phyloP scores from a whole-genome alignment of 1,140 invertebrate genomes.

The Bombus polaris region DNA sequence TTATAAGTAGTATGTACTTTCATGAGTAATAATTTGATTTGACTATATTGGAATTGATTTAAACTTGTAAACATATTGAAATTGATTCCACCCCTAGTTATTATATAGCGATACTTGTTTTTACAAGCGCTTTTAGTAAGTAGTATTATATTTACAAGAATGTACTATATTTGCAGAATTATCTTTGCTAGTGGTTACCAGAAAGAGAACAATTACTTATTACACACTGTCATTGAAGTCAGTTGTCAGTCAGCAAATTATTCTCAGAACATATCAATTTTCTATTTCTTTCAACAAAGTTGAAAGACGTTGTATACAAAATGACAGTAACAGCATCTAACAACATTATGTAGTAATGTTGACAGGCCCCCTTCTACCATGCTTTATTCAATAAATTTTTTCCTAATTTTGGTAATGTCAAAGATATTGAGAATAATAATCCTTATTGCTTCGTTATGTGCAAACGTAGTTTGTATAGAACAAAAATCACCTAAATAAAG shows the following conservation, averaged over 20 bases:
- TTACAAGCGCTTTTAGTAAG: background rate
- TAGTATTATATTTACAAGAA: background rate
- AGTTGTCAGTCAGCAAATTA: background rate
- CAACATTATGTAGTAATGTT: background rate
- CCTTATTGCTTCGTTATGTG: background rate
- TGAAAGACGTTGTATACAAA: background rate
- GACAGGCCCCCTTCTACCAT: background rate
- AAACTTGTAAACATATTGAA: background rate
- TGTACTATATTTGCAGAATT: background rate
- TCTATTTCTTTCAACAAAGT: background rate
- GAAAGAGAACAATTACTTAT: background rate
- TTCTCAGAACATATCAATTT: background rate
- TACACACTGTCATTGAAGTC: background rate
- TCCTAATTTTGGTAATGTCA: background rate
- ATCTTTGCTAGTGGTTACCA: background rate
- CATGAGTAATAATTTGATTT: background rate
- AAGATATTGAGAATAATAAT: background rate
- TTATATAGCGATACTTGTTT: background rate
- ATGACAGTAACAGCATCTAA: background rate
- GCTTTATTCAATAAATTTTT: background rate
- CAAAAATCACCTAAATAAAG: background rate
- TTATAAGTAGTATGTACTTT: background rate
- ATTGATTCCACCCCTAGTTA: background rate
- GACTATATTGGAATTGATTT: background rate
- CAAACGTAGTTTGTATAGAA: background rate